Conservation (phyloP, 37 sponge, comb jelly and placozoan genomes). For the Sycon ciliatum region DNA sequence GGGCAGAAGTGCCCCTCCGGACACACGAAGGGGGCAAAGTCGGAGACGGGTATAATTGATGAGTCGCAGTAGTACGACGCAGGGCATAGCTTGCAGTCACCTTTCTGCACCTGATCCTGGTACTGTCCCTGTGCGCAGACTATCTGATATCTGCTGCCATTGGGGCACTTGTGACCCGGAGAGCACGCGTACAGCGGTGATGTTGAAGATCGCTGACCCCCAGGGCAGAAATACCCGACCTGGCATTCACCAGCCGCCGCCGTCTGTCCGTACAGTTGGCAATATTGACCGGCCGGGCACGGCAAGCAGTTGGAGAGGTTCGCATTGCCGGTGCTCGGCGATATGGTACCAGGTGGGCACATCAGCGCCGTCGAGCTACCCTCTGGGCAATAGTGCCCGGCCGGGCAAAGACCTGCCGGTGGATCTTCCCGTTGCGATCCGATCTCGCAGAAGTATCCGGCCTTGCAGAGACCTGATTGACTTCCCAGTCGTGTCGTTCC, state of each 20-base stretch:
- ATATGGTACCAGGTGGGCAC: neutral
- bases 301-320: constrained; percentile 10
- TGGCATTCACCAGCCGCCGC: neutral
- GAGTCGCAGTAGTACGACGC: constrained; percentile 32
- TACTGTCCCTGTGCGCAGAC: constrained; percentile 30
- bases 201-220: neutral
- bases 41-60: neutral
- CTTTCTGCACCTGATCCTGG: constrained; percentile 19
- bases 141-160: neutral
- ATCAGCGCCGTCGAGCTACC: constrained; percentile 15
- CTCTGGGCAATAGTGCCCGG: constrained; percentile 35
- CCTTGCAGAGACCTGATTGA: constrained; percentile 13
- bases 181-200: neutral
- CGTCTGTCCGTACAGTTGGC: neutral
- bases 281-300: constrained; percentile 32
- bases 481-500: neutral
- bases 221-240: neutral
- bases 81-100: constrained; percentile 27
- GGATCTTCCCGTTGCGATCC: constrained; percentile 16
- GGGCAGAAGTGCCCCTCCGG: constrained; percentile 43
- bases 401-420: neutral
- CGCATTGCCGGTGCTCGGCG: constrained; percentile 15
- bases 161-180: constrained; percentile 27
- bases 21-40: neutral
- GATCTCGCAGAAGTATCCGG: constrained; percentile 26